A percentile compares a stretch with the other conserved stretches of the same genome.
These are phyloP conservation scores for Alcedo quadribrachys DNA, from an alignment of 2,797 vertebrate species.

Conservation along the genomic window DNA sequence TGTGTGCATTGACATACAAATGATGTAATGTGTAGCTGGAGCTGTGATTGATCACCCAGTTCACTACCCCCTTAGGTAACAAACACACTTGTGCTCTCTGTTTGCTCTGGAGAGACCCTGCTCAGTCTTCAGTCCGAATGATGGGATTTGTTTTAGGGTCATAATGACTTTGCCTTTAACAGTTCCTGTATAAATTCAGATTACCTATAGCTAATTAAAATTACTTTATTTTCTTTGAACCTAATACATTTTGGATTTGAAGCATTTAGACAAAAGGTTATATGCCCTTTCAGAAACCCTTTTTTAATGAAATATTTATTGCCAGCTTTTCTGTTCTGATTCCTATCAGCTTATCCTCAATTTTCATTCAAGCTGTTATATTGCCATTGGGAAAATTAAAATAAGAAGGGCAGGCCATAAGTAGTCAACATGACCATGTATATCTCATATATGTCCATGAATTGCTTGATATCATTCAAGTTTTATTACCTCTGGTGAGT, in stretches of 20 bases:
- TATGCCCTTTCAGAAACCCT: slow-evolving; percentile 40
- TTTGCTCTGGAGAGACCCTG: background rate
- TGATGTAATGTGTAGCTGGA: background rate
- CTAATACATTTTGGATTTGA: slow-evolving; percentile 49
- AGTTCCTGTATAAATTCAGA: slow-evolving; percentile 4
- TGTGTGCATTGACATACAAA: background rate
- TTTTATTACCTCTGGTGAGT: slow-evolving; percentile 45
- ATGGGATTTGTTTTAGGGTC: background rate
- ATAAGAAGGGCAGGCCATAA: slow-evolving; percentile 13
- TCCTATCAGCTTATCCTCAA: slow-evolving; percentile 18
- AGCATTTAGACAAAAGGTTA: slow-evolving; percentile 51
- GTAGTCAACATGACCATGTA: background rate
- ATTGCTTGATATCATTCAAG: background rate
- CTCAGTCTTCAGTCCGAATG: background rate
- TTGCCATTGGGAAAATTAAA: slow-evolving; percentile 49
- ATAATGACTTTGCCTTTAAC: background rate
- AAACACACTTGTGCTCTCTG: background rate
- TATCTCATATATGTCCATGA: slow-evolving; percentile 28
- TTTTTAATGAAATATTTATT: slow-evolving; percentile 62
- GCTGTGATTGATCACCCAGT: slow-evolving; percentile 6
- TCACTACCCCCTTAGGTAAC: background rate
- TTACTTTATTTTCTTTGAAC: slow-evolving; percentile 46
- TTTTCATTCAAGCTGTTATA: slow-evolving; percentile 28
- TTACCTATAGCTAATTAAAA: slow-evolving; percentile 42
- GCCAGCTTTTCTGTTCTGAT: slow-evolving; percentile 34